These are phyloP conservation scores for Colletes gigas DNA, from an alignment of 1,140 invertebrate genomes.

Conservation along the genomic window DNA sequence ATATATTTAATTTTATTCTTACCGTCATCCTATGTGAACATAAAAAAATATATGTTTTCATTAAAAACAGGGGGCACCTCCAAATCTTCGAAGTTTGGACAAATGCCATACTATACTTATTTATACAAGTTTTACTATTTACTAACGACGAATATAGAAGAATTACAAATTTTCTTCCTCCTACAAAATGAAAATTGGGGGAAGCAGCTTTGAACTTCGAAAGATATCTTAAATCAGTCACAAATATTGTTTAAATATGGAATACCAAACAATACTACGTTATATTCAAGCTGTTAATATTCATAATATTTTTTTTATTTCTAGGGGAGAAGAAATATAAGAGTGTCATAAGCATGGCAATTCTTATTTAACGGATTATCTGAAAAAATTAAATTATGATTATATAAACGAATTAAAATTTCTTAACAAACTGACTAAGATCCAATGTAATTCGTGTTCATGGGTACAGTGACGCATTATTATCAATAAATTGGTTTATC, in stretches of 20 bases:
- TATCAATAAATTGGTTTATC: not conserved
- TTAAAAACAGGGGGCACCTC: not conserved
- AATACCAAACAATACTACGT: conserved; percentile 65
- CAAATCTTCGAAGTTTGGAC: not conserved
- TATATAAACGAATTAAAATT: conserved; percentile 12
- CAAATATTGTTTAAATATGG: conserved; percentile 70
- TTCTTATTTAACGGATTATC: conserved; percentile 73
- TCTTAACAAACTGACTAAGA: not conserved
- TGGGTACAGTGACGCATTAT: not conserved
- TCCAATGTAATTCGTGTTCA: not conserved
- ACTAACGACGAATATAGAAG: not conserved
- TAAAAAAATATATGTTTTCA: not conserved
- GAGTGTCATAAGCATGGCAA: conserved; percentile 70
- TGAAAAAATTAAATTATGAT: conserved; percentile 66
- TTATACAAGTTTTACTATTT: not conserved
- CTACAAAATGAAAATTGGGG: not conserved
- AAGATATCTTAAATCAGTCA: conserved; percentile 61
- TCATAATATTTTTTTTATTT: conserved; percentile 1
- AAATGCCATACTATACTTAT: not conserved
- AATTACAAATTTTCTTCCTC: not conserved
- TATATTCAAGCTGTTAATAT: conserved; percentile 39
- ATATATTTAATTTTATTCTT: no score
- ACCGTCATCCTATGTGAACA: no score
- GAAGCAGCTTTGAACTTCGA: not conserved
- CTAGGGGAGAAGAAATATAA: conserved; percentile 19